Conservation (phyloP, 2,113 vertebrate genomes). For the Leucosticte australis region DNA sequence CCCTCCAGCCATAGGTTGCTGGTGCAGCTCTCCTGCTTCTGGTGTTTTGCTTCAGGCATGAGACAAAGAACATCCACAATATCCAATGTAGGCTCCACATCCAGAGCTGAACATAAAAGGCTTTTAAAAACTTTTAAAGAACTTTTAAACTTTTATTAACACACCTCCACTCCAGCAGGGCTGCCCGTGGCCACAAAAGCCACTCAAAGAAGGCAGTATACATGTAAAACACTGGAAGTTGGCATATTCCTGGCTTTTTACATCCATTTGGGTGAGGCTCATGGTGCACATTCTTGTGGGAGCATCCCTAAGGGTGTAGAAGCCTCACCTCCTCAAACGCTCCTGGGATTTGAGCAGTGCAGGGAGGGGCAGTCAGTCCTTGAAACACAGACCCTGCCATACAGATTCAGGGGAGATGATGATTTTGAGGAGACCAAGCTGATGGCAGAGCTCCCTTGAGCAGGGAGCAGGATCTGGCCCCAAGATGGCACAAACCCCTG, state of each 20-base stretch:
- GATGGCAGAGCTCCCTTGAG: neutral
- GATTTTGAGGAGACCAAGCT: neutral
- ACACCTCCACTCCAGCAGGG: neutral
- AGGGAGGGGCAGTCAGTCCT: neutral
- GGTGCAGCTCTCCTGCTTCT: neutral
- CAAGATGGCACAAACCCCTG: accelerated
- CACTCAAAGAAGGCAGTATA: accelerated
- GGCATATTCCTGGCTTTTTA: neutral
- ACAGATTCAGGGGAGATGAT: accelerated
- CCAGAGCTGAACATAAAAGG: neutral
- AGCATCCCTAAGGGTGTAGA: neutral
- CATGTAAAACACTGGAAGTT: neutral
- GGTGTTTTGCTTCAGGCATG: neutral
- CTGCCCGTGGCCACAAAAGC: neutral
- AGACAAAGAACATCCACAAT: neutral
- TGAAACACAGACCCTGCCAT: accelerated
- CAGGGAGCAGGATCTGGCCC: neutral
- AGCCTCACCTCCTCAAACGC: neutral
- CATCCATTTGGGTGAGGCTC: accelerated
- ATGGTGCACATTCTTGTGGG: neutral
- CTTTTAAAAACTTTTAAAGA: neutral
- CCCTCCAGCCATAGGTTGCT: accelerated
- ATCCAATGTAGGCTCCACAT: accelerated
- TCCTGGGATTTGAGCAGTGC: neutral
- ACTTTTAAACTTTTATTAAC: neutral